A percentile compares a stretch with the other conserved stretches of the same genome.
phyloP scores from a whole-genome alignment of 1,140 invertebrate genomes.

The Drosophila nasuta region DNA sequence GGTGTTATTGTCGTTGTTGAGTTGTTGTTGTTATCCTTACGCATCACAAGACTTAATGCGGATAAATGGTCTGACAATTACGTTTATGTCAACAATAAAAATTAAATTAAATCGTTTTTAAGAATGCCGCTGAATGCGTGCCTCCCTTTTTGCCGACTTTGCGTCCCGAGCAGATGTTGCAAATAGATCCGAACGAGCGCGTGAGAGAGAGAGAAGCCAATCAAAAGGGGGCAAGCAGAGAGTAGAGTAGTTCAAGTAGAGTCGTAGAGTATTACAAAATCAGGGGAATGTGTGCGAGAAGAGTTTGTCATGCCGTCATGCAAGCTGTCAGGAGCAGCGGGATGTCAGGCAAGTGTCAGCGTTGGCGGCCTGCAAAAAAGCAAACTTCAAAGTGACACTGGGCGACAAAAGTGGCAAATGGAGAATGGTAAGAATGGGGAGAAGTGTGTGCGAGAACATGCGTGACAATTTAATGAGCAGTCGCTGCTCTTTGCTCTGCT shows the following conservation, averaged over 20 bases:
- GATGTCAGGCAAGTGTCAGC: constrained; percentile 79
- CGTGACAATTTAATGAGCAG: constrained; percentile 83
- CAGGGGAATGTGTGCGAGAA: constrained; percentile 53
- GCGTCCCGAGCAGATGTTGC: constrained; percentile 66
- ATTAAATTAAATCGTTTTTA: constrained; percentile 83
- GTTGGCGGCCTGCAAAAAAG: constrained; percentile 51
- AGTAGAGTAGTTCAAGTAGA: background rate
- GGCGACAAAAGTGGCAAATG: background rate
- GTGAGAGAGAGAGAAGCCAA: constrained; percentile 53
- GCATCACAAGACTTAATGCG: constrained; percentile 81
- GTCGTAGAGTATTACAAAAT: background rate
- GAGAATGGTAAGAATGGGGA: background rate
- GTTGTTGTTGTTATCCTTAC: constrained; percentile 76
- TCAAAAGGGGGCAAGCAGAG: constrained; percentile 40
- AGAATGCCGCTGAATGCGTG: constrained; percentile 46
- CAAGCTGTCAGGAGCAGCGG: constrained; percentile 73
- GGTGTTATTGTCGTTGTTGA: constrained; percentile 44
- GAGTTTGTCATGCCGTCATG: constrained; percentile 73
- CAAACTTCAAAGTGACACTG: constrained; percentile 69
- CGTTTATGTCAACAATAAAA: constrained; percentile 84
- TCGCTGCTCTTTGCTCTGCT: constrained; percentile 18
- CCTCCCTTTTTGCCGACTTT: background rate
- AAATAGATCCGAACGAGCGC: constrained; percentile 56
- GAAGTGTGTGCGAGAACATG: constrained; percentile 53
- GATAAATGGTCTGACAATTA: constrained; percentile 84